A percentile compares a stretch with the other conserved stretches of the same genome.
Evolutionary conservation across 2,888 invertebrate species (phyloP).

Genomic region (Crocallis elinguaria): DNA sequence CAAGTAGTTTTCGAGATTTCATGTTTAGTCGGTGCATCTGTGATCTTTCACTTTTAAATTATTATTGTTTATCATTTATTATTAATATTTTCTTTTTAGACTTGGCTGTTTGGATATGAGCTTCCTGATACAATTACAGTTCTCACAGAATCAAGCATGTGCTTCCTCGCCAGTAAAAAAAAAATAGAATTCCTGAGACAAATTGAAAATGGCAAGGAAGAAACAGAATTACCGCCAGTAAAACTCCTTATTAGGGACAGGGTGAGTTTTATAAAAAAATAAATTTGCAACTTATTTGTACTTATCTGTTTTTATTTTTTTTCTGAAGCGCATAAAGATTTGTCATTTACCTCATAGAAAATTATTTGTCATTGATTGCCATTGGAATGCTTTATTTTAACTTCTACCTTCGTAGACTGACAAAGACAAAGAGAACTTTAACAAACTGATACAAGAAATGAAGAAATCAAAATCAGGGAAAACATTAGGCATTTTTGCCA

Average conservation of each 20-base stretch:
- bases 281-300: not conserved
- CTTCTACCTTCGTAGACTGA: slow-evolving; percentile 84
- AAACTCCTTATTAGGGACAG: slow-evolving; percentile 95
- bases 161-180: slow-evolving; percentile 98
- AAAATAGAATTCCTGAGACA: slow-evolving; percentile 98
- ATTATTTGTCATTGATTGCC: too few relatives aligned
- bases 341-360: too few relatives aligned
- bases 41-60: too few relatives aligned
- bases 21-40: too few relatives aligned
- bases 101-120: slow-evolving; percentile 99
- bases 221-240: slow-evolving; percentile 91
- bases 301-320: not conserved
- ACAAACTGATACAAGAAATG: slow-evolving; percentile 90
- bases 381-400: not conserved
- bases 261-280: slow-evolving; percentile 81
- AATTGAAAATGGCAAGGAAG: slow-evolving; percentile 93
- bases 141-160: slow-evolving; percentile 92
- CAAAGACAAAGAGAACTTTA: slow-evolving; percentile 96
- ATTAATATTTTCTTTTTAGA: slow-evolving; percentile 76
- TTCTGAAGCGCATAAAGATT: too few relatives aligned
- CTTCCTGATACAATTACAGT: slow-evolving; percentile 98
- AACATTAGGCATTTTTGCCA: slow-evolving; percentile 94
- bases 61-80: not conserved
- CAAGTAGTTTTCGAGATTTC: too few relatives aligned
- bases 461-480: slow-evolving; percentile 95